Percentiles rank a stretch among this genome's conserved stretches.
Evolutionary conservation across 2,888 invertebrate species (phyloP).

Genomic region (Magallana nippona): DNA sequence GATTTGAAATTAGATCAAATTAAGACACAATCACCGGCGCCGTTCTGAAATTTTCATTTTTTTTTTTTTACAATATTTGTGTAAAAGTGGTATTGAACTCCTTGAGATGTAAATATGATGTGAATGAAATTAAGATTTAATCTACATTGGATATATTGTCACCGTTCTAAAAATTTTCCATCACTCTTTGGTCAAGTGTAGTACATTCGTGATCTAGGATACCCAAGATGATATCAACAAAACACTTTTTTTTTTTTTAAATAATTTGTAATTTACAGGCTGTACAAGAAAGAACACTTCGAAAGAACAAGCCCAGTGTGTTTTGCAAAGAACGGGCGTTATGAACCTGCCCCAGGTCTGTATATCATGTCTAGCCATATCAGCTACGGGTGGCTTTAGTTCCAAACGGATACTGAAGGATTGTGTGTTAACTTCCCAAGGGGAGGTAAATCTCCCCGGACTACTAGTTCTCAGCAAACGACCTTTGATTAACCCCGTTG

Average conservation of each 20-base stretch:
- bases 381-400: background rate
- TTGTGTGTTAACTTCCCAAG: background rate
- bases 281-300: background rate
- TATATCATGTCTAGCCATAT: constrained; percentile 11
- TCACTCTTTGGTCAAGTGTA: no score
- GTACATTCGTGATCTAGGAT: no score
- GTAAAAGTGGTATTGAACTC: no score
- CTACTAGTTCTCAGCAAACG: constrained; percentile 28
- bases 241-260: no score
- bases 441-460: constrained; percentile 18
- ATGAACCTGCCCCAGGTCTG: constrained; percentile 9
- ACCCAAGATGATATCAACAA: background rate
- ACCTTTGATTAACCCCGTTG: background rate
- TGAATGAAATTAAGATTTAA: no score
- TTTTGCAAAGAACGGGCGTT: background rate
- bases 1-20: no score
- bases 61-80: no score
- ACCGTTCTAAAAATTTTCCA: no score
- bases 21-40: no score
- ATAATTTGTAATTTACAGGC: background rate
- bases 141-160: no score
- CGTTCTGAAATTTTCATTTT: no score
- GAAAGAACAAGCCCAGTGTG: constrained; percentile 1
- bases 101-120: no score
- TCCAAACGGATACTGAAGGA: background rate